Evolutionary conservation across 2,888 invertebrate species (phyloP), one percentile per base, ranked within the genome.

Genomic region (Leistus spinibarbis): DNA sequence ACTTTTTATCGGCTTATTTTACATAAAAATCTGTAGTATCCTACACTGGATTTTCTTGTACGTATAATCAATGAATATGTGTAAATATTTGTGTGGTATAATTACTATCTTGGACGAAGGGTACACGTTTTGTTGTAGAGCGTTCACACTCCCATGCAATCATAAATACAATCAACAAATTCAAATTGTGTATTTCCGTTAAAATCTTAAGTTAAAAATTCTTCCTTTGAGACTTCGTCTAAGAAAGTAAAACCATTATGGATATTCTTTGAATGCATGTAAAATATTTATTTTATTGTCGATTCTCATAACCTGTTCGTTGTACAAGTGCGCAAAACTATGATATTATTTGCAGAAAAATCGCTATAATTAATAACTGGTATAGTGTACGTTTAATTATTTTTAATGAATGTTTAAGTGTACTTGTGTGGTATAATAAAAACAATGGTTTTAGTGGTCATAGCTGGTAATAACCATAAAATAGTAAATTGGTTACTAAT

Each of bases 391-490:
- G 57, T 57, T 57, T 57, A 57, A 57, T 57, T 57, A 57, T 19
- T 57, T 57, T 57, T 57, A 57, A 57, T 57, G 17, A 57, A 57
- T 57, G 20, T 57, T 57, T 57, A 57, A 57, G 17, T 57, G 57
- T 57, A 13, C 57, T 17, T 57, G 20, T 20, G 64, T n/a, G n/a
- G 16, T 22, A 27, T 23, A 16, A 64, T 64, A 64, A 64, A 64
- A 23, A 64, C 64, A 64, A 64, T 64, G 23, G 64, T 64, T 64
- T 64, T 64, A 64, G 64, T 64, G 64, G 64, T 64, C 23, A 64
- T 64, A 23, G 24, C 3, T 17, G 17, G 24, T 64, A 64, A 64
- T 64, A 24, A 64, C 64, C 64, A 64, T 64, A 64, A 64, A 22
- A 64, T 64, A 22, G 23, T 20, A 23, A 64, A 23, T 23, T 64